Evolutionary conservation across 2,113 vertebrate species (phyloP).

Genomic region (Tyto alba): DNA sequence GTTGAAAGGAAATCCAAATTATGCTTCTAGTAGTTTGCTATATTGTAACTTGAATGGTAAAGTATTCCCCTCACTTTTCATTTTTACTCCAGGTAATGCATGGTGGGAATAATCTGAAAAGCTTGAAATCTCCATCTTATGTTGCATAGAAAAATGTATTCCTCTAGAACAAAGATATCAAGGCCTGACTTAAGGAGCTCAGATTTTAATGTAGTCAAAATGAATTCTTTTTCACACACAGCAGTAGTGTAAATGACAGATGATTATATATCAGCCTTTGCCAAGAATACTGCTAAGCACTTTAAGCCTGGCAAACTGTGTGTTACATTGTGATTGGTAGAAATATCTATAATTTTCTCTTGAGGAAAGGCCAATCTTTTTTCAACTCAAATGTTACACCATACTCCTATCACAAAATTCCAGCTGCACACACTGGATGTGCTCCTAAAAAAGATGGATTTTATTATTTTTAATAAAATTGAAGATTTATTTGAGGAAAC

Average conservation of each 20-base stretch:
- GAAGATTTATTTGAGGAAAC: neutral
- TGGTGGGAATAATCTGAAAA: neutral
- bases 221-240: slow-evolving; percentile 41
- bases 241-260: slow-evolving; percentile 63
- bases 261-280: slow-evolving; percentile 60
- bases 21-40: neutral
- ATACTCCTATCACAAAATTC: neutral
- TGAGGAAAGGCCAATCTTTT: slow-evolving; percentile 46
- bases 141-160: slow-evolving; percentile 1
- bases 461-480: slow-evolving; percentile 1
- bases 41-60: neutral
- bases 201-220: slow-evolving; percentile 62
- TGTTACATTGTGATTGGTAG: slow-evolving; percentile 53
- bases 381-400: neutral
- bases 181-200: slow-evolving; percentile 44
- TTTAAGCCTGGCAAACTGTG: slow-evolving; percentile 54
- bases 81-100: neutral
- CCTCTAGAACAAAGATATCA: slow-evolving; percentile 35
- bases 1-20: neutral
- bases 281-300: slow-evolving; percentile 54
- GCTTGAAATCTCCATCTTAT: neutral
- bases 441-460: neutral
- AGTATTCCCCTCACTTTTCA: neutral
- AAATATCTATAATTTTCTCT: slow-evolving; percentile 61
- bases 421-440: neutral